These are phyloP conservation scores for Steinernema hermaphroditum DNA, from an alignment of 2,888 invertebrate genomes.

Conservation along the genomic window DNA sequence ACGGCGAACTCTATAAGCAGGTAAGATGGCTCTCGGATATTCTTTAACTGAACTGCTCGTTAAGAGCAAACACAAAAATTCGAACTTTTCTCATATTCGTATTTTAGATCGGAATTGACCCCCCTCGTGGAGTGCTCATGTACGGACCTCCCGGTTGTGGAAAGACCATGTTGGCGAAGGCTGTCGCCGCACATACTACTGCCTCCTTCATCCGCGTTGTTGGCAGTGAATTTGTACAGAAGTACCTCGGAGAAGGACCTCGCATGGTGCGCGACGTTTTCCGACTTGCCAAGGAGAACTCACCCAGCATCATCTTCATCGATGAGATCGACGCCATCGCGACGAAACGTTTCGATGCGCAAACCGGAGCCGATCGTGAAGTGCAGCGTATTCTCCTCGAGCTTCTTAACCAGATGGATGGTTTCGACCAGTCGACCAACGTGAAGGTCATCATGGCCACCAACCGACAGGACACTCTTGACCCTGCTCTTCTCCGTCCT, in stretches of 20 bases:
- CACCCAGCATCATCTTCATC: constrained; percentile 98
- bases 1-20: constrained; percentile 96
- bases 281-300: constrained; percentile 96
- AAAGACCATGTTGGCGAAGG: constrained; percentile 96
- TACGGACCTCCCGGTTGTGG: constrained; percentile 99
- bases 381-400: constrained; percentile 96
- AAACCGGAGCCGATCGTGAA: constrained; percentile 70
- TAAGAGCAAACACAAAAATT: no score
- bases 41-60: no score
- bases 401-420: constrained; percentile 98
- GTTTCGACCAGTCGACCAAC: constrained; percentile 99
- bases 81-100: no score
- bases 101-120: constrained; percentile 86
- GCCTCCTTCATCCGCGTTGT: constrained; percentile 98
- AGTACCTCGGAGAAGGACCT: constrained; percentile 97
- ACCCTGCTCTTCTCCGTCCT: constrained; percentile 91
- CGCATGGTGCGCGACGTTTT: constrained; percentile 99
- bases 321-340: constrained; percentile 99
- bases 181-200: constrained; percentile 65
- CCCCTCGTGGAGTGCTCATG: constrained; percentile 95
- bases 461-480: constrained; percentile 93
- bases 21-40: constrained; percentile 33
- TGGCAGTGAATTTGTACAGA: constrained; percentile 98
- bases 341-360: constrained; percentile 78
- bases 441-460: constrained; percentile 96